phyloP scores from a whole-genome alignment of 2,113 vertebrate genomes.

The Perognathus longimembris region DNA sequence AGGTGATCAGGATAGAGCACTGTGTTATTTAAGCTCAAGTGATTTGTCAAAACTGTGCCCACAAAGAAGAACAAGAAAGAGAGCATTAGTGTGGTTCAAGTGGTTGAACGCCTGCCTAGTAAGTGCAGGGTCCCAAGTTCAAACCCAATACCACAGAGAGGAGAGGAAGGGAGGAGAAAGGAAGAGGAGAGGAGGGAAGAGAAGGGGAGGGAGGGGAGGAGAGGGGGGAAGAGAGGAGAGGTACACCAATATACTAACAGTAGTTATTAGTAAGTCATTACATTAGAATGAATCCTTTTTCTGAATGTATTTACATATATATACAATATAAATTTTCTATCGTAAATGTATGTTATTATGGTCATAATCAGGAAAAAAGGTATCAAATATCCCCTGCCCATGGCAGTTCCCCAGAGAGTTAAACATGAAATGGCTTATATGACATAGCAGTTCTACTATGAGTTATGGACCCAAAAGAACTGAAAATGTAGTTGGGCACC shows the following conservation, averaged over 20 bases:
- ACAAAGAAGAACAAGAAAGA: conserved; percentile 7
- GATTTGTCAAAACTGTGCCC: too few species aligned
- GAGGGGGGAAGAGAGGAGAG: too few species aligned
- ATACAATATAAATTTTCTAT: not conserved
- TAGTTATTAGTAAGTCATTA: not conserved
- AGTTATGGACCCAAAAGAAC: conserved; percentile 31
- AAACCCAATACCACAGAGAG: not conserved
- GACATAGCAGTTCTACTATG: conserved; percentile 6
- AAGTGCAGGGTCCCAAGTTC: not conserved
- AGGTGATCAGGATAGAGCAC: too few species aligned
- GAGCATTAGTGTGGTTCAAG: not conserved
- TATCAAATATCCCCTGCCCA: conserved; percentile 42
- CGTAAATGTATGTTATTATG: not conserved
- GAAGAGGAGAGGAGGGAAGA: too few species aligned
- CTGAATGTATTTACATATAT: not conserved
- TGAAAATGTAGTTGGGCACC: not conserved
- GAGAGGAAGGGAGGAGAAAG: conserved; percentile 1
- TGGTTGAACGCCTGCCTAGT: not conserved
- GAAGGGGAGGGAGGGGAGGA: too few species aligned
- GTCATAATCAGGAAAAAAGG: not conserved
- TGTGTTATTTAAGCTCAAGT: too few species aligned
- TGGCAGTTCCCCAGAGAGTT: conserved; percentile 54
- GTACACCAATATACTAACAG: too few species aligned
- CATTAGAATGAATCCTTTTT: not conserved
- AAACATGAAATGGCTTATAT: not conserved